Conservation (phyloP, 2,888 invertebrate genomes). For the Cylindroiulus punctatus region DNA sequence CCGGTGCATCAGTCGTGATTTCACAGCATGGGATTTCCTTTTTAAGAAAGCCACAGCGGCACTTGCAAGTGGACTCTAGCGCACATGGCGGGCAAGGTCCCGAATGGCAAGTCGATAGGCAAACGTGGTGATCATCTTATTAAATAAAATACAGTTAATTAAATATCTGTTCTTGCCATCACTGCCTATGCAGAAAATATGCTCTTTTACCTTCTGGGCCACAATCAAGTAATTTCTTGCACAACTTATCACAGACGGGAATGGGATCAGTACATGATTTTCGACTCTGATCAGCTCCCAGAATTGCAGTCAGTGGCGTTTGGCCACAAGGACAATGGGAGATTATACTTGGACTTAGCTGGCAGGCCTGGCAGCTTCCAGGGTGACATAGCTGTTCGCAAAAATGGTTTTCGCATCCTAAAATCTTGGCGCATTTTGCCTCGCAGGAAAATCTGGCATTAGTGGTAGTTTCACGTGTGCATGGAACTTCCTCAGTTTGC, state of each 20-base stretch:
- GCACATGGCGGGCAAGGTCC: constrained; percentile 83
- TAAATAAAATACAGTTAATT: constrained; percentile 49
- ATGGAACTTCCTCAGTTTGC: constrained; percentile 72
- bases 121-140: constrained; percentile 73
- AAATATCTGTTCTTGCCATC: background rate
- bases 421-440: constrained; percentile 71
- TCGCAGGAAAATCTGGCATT: constrained; percentile 72
- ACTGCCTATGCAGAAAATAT: background rate
- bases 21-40: constrained; percentile 82
- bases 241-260: constrained; percentile 79
- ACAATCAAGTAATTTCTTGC: constrained; percentile 74
- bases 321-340: constrained; percentile 82
- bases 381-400: constrained; percentile 77
- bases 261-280: constrained; percentile 82
- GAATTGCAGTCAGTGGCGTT: constrained; percentile 67
- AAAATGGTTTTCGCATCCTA: constrained; percentile 76
- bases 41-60: constrained; percentile 87
- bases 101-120: constrained; percentile 75
- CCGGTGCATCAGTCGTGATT: constrained; percentile 76
- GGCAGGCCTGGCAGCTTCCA: constrained; percentile 75
- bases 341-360: constrained; percentile 72
- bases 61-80: constrained; percentile 78
- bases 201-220: constrained; percentile 69
- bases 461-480: constrained; percentile 71
- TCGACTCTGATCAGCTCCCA: constrained; percentile 66